Percentiles rank a stretch among this genome's conserved stretches.
These are phyloP conservation scores for Pectinophora gossypiella DNA, from an alignment of 1,140 invertebrate genomes.

Conservation along the genomic window DNA sequence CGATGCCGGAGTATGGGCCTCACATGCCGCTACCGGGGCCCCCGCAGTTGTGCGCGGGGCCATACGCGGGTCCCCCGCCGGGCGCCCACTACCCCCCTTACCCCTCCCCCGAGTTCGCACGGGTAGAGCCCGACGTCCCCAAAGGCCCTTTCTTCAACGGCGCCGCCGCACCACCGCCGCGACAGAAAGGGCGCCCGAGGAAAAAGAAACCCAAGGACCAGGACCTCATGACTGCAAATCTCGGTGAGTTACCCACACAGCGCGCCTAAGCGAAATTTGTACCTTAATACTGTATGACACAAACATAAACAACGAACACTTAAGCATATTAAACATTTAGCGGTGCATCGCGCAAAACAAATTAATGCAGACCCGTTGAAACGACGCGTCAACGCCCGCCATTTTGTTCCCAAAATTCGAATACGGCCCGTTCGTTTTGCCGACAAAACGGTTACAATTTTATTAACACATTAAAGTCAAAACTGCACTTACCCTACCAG, in stretches of 20 bases:
- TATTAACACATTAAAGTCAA: slow-evolving; percentile 73
- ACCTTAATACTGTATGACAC: not conserved
- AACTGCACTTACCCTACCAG: slow-evolving; percentile 65
- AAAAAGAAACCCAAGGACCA: slow-evolving; percentile 94
- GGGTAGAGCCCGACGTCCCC: slow-evolving; percentile 80
- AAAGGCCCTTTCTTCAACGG: slow-evolving; percentile 81
- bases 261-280: slow-evolving; percentile 21
- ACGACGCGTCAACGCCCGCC: slow-evolving; percentile 15
- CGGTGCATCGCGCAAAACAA: not conserved
- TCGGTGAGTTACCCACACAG: slow-evolving; percentile 78
- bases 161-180: slow-evolving; percentile 77
- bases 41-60: slow-evolving; percentile 78
- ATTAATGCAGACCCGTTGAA: slow-evolving; percentile 6
- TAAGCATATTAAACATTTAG: not conserved
- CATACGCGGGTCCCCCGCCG: slow-evolving; percentile 69
- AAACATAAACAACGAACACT: no score
- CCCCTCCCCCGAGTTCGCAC: slow-evolving; percentile 73
- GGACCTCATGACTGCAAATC: slow-evolving; percentile 88
- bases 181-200: slow-evolving; percentile 93
- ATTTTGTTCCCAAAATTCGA: slow-evolving; percentile 3
- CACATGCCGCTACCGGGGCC: slow-evolving; percentile 76
- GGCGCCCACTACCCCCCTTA: slow-evolving; percentile 75
- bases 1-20: slow-evolving; percentile 76
- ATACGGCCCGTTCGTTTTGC: slow-evolving; percentile 35
- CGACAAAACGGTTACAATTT: slow-evolving; percentile 70